Conservation (phyloP, 1,140 invertebrate genomes). For the Neuroterus valhalla region DNA sequence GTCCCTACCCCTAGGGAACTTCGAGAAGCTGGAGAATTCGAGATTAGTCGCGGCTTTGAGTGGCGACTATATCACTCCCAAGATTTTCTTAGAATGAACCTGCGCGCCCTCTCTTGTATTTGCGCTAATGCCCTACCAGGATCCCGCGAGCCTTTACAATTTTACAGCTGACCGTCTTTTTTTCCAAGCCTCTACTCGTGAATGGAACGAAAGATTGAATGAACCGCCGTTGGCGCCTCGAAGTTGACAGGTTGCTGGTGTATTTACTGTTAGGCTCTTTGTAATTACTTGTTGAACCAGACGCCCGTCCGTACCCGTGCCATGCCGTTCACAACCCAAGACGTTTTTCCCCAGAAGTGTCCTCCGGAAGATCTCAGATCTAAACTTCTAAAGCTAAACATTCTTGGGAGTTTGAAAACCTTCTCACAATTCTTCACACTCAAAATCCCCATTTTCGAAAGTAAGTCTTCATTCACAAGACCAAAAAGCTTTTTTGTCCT, state of each 20-base stretch:
- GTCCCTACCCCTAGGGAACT: too few species aligned
- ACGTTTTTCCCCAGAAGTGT: conserved; percentile 6
- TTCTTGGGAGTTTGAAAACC: too few species aligned
- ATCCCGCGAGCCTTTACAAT: conserved; percentile 3
- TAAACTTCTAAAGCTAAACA: too few species aligned
- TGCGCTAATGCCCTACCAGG: neutral
- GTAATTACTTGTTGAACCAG: conserved; percentile 14
- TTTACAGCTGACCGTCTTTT: conserved; percentile 8
- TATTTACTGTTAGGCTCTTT: conserved; percentile 12
- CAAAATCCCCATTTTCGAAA: too few species aligned
- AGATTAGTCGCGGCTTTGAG: neutral
- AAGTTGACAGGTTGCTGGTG: conserved; percentile 5
- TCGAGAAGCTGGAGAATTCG: neutral
- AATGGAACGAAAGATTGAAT: conserved; percentile 6
- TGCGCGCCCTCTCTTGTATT: neutral
- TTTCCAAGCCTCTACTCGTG: neutral
- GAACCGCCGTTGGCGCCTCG: neutral
- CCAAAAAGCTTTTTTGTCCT: too few species aligned
- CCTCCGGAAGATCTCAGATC: neutral
- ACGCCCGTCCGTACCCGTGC: neutral
- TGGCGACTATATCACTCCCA: neutral
- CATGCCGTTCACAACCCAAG: neutral
- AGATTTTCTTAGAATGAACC: neutral
- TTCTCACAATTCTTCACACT: too few species aligned
- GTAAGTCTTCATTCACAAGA: too few species aligned